Evolutionary conservation across 2,888 invertebrate species (phyloP).

Genomic region (Cheilosia vernalis): DNA sequence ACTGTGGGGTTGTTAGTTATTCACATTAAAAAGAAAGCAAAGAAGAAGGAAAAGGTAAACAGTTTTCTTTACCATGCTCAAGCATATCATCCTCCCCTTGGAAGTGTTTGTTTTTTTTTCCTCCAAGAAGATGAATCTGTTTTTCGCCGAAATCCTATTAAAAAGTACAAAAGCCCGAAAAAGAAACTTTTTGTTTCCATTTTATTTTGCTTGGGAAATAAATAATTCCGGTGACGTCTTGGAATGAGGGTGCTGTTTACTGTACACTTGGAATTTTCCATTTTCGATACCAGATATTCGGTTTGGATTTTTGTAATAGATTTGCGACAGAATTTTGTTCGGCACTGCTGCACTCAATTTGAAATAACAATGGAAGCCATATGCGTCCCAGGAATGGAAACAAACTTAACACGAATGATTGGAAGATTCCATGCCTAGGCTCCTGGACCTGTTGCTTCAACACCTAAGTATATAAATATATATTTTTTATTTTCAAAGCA

Average conservation of each 20-base stretch:
- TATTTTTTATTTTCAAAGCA: too few species aligned
- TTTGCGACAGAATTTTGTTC: too few species aligned
- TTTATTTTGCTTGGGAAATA: conserved; percentile 28
- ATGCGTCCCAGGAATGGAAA: too few species aligned
- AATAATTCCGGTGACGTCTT: conserved; percentile 39
- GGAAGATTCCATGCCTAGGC: too few species aligned
- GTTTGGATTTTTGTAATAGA: too few species aligned
- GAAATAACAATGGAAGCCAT: too few species aligned
- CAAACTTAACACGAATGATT: too few species aligned
- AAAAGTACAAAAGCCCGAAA: conserved; percentile 54
- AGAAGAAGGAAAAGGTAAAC: conserved; percentile 44
- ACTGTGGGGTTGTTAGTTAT: conserved; percentile 54
- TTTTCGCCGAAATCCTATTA: conserved; percentile 60
- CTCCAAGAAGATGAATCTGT: conserved; percentile 47
- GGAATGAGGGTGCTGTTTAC: not conserved
- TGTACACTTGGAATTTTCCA: too few species aligned
- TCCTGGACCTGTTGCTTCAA: too few species aligned
- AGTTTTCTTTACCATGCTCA: conserved; percentile 29
- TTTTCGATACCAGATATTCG: too few species aligned
- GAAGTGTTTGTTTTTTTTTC: conserved; percentile 11
- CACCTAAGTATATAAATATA: too few species aligned
- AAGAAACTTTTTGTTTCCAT: conserved; percentile 35
- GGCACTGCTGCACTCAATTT: too few species aligned
- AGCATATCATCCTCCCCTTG: conserved; percentile 27
- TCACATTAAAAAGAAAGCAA: conserved; percentile 42